A percentile compares a stretch with the other conserved stretches of the same genome.
These are phyloP conservation scores for Tapirus terrestris DNA, from an alignment of 2,113 vertebrate species.

Conservation along the genomic window DNA sequence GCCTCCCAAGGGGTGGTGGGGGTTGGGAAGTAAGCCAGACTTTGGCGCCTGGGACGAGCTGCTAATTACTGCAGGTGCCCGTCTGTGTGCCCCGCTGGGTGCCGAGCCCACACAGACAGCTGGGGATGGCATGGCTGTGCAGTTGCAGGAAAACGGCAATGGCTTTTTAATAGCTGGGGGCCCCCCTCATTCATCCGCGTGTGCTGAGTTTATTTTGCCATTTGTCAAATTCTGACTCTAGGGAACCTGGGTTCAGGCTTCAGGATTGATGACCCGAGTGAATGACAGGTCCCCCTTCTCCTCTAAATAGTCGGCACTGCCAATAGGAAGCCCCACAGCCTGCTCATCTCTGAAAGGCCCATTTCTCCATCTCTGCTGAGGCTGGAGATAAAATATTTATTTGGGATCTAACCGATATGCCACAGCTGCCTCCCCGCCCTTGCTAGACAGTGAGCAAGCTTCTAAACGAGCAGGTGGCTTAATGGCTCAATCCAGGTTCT, in stretches of 20 bases:
- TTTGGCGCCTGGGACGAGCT: not conserved
- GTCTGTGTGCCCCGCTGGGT: not conserved
- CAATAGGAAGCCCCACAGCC: constrained; percentile 19
- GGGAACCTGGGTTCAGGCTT: constrained; percentile 33
- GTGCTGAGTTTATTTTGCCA: constrained; percentile 76
- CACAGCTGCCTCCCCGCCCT: constrained; percentile 56
- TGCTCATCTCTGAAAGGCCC: constrained; percentile 48
- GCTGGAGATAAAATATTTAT: constrained; percentile 71
- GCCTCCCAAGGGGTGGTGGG: not conserved
- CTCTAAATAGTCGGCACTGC: not conserved
- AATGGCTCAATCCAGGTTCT: not conserved
- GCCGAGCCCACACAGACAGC: constrained; percentile 43
- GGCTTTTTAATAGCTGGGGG: constrained; percentile 76
- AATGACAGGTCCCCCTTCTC: constrained; percentile 51
- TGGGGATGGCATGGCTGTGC: not conserved
- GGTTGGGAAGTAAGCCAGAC: not conserved
- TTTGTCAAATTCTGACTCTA: constrained; percentile 76
- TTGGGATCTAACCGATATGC: constrained; percentile 52
- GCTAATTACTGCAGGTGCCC: constrained; percentile 33
- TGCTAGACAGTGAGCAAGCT: constrained; percentile 22
- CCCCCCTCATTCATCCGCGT: constrained; percentile 47
- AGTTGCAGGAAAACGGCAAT: constrained; percentile 28
- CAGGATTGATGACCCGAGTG: constrained; percentile 59
- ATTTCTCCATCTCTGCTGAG: constrained; percentile 53
- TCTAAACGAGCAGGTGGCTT: not conserved